These are phyloP conservation scores for Calypte anna DNA, from an alignment of 2,113 vertebrate genomes.

Conservation along the genomic window DNA sequence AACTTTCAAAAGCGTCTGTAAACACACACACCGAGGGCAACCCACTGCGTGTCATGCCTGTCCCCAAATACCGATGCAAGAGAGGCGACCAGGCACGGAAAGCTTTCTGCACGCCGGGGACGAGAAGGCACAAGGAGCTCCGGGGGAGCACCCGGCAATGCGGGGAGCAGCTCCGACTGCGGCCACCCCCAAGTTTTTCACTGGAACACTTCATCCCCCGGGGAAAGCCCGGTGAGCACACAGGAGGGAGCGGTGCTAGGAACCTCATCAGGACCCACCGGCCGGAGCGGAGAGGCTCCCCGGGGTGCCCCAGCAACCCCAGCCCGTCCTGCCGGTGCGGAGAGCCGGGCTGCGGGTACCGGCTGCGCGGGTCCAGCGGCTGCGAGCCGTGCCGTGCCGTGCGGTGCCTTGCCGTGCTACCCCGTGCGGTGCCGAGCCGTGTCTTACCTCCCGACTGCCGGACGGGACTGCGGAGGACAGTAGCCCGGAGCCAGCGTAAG, in stretches of 20 bases:
- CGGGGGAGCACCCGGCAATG: too few species aligned
- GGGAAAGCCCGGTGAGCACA: rapidly evolving
- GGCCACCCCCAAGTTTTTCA: rapidly evolving
- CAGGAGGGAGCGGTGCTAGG: neutral
- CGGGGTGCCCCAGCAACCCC: neutral
- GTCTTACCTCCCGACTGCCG: constrained; percentile 76
- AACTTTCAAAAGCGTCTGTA: neutral
- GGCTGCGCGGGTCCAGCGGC: neutral
- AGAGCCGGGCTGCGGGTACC: neutral
- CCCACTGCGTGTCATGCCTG: rapidly evolving
- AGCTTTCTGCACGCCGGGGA: rapidly evolving
- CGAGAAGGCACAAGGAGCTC: too few species aligned
- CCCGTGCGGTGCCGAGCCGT: neutral
- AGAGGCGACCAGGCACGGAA: neutral
- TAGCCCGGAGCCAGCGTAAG: neutral
- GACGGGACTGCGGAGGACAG: constrained; percentile 57
- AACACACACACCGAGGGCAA: neutral
- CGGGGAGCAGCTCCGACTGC: neutral
- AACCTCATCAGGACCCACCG: neutral
- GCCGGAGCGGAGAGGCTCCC: neutral
- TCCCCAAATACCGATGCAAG: neutral
- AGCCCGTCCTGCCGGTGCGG: neutral
- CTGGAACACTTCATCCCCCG: rapidly evolving
- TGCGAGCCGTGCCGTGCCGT: neutral
- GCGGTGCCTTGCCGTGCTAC: neutral